Evolutionary conservation across 2,113 vertebrate genomes (phyloP).

Genomic region (Tyto alba): DNA sequence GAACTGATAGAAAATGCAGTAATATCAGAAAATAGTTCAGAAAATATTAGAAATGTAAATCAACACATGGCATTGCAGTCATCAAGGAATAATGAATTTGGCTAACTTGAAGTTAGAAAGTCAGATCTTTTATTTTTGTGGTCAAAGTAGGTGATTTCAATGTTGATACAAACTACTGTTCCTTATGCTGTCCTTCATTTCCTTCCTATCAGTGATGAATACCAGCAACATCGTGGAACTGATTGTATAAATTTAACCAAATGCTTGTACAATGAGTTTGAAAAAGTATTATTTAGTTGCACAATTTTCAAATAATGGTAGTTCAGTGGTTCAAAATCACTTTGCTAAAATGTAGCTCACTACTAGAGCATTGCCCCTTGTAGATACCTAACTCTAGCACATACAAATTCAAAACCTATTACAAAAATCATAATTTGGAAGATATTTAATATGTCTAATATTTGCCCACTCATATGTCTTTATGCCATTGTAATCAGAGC

Average conservation of each 20-base stretch:
- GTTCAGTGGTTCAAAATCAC: not conserved
- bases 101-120: not conserved
- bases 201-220: not conserved
- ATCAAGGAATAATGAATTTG: not conserved
- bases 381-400: not conserved
- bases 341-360: not conserved
- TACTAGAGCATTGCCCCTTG: not conserved
- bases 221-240: not conserved
- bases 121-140: not conserved
- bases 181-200: not conserved
- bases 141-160: not conserved
- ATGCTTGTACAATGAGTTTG: not conserved
- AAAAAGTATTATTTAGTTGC: not conserved
- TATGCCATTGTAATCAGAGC: not conserved
- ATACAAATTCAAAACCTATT: not conserved
- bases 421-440: not conserved
- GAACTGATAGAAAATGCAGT: not conserved
- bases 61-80: not conserved
- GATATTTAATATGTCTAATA: not conserved
- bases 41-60: not conserved
- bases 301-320: not conserved
- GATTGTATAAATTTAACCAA: not conserved
- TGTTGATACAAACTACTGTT: not conserved
- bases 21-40: not conserved
- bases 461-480: not conserved